A percentile compares a stretch with the other conserved stretches of the same genome.
Evolutionary conservation across 2,888 invertebrate genomes (phyloP).

Genomic region (Pediacus dermestoides): DNA sequence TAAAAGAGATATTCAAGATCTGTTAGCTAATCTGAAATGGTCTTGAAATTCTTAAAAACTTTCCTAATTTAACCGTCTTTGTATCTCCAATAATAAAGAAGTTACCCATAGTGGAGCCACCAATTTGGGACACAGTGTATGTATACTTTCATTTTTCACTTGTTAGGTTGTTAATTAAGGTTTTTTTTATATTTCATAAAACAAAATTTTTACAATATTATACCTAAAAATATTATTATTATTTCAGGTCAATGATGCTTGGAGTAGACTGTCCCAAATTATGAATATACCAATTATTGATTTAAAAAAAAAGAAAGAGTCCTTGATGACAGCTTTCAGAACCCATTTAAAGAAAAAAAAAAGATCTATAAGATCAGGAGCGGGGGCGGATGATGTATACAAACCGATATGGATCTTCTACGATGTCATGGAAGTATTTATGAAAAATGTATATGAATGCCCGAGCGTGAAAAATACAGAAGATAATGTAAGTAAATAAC

Average conservation of each 20-base stretch:
- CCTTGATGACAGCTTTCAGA: conserved; percentile 12
- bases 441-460: conserved; percentile 12
- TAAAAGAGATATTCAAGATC: too few species aligned
- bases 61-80: too few species aligned
- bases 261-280: conserved; percentile 12
- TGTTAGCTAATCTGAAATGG: too few species aligned
- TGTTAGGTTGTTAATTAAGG: too few species aligned
- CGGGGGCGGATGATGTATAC: conserved; percentile 11
- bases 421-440: conserved; percentile 11
- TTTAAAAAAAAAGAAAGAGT: conserved; percentile 15
- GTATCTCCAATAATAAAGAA: too few species aligned
- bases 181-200: too few species aligned
- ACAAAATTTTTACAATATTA: too few species aligned
- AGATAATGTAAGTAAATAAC: conserved; percentile 9
- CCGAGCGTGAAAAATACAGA: conserved; percentile 7
- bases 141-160: too few species aligned
- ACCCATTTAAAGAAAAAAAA: conserved; percentile 5
- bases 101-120: too few species aligned
- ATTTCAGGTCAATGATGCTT: conserved; percentile 13
- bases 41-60: too few species aligned
- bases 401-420: conserved; percentile 13
- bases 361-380: background rate
- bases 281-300: conserved; percentile 11
- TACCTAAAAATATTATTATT: too few species aligned
- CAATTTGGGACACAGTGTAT: too few species aligned